Conservation (phyloP, 2,113 vertebrate genomes). For the Ictalurus furcatus region DNA sequence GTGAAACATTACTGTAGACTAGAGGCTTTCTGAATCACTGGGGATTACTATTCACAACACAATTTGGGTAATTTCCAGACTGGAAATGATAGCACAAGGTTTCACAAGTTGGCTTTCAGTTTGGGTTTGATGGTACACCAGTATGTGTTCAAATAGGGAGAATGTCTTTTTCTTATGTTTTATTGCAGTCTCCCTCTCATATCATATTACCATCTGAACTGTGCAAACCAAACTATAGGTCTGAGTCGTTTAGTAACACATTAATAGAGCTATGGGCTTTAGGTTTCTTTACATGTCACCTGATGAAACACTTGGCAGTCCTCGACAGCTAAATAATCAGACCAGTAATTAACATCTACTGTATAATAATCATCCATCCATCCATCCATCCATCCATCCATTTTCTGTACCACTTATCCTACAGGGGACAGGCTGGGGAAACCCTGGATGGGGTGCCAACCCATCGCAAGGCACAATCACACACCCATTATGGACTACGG, state of each 20-base stretch:
- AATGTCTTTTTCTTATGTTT: background rate
- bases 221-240: background rate
- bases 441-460: too few relatives aligned
- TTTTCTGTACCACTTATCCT: too few relatives aligned
- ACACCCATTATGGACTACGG: too few relatives aligned
- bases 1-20: background rate
- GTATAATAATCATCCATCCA: too few relatives aligned
- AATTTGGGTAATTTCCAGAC: slow-evolving; percentile 15
- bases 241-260: background rate
- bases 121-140: background rate
- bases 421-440: too few relatives aligned
- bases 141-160: too few relatives aligned
- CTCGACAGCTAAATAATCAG: background rate
- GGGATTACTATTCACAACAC: background rate
- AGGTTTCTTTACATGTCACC: background rate
- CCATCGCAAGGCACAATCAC: too few relatives aligned
- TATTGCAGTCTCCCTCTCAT: background rate
- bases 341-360: background rate
- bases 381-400: too few relatives aligned
- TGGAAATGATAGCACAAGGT: background rate
- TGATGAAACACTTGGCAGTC: background rate
- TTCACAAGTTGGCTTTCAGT: background rate
- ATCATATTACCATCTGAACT: background rate
- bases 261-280: background rate
- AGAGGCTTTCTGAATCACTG: slow-evolving; percentile 6